These are phyloP conservation scores for Eulemur mongoz DNA, from an alignment of 2,797 vertebrate genomes.

Conservation along the genomic window DNA sequence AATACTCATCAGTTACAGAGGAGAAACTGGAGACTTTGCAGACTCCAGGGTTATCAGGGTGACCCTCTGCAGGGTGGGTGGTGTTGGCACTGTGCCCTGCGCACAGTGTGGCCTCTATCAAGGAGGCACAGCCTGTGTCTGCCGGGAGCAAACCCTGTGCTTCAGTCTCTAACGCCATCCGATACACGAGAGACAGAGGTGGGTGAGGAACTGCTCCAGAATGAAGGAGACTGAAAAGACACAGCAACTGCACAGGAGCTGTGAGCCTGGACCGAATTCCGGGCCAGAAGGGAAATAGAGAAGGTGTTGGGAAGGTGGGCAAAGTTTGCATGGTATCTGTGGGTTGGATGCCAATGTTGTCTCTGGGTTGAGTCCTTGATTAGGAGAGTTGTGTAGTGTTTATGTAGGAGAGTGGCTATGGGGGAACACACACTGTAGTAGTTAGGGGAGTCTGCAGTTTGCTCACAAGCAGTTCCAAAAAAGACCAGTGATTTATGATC, in stretches of 20 bases:
- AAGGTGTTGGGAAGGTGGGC: neutral
- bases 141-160: neutral
- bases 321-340: neutral
- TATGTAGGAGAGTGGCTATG: neutral
- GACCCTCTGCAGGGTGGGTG: too few relatives aligned
- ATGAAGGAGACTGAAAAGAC: neutral
- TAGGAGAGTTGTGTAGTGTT: neutral
- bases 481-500: neutral
- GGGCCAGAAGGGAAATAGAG: neutral
- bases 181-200: neutral
- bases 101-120: accelerated
- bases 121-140: neutral
- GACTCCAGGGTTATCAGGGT: neutral
- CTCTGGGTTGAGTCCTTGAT: neutral
- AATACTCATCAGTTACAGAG: neutral
- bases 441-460: neutral
- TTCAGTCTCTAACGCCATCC: neutral
- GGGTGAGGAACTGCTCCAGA: neutral
- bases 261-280: too few relatives aligned
- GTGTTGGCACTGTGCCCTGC: accelerated
- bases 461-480: neutral
- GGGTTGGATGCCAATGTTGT: neutral
- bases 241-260: accelerated
- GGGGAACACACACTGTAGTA: neutral
- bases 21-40: neutral